Percentiles rank a stretch among this genome's conserved stretches.
Evolutionary conservation across 2,113 vertebrate genomes (phyloP).

Genomic region (Siniperca knerii): DNA sequence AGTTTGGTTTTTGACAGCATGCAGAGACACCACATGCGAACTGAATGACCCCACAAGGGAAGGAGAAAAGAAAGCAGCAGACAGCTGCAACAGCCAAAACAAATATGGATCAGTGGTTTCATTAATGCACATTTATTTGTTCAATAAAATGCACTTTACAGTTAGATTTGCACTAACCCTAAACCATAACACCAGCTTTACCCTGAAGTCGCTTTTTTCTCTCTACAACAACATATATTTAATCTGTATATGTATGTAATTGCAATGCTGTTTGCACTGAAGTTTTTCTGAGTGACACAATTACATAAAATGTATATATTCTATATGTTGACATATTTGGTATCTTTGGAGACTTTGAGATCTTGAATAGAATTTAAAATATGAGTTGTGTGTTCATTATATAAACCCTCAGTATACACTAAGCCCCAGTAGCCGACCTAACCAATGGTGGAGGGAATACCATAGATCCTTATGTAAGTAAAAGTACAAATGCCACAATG

Average conservation of each 20-base stretch:
- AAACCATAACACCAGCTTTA: not conserved
- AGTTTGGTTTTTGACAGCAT: not conserved
- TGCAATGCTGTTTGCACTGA: not conserved
- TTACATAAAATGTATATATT: not conserved
- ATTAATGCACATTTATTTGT: not conserved
- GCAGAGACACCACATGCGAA: not conserved
- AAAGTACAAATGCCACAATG: not conserved
- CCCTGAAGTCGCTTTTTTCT: not conserved
- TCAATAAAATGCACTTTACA: not conserved
- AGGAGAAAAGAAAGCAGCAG: not conserved
- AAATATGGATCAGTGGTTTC: not conserved
- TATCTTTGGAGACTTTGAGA: not conserved
- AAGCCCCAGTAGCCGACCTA: not conserved
- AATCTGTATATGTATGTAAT: not conserved
- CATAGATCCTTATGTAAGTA: not conserved
- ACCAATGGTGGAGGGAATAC: not conserved
- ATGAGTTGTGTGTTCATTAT: not conserved
- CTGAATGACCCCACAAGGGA: not conserved
- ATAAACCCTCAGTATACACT: not conserved
- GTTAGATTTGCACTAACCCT: not conserved
- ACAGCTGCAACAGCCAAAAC: not conserved
- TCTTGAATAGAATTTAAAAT: not conserved
- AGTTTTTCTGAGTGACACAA: not conserved
- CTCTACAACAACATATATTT: not conserved
- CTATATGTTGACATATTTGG: not conserved